Conservation (phyloP, 2,888 invertebrate genomes). For the Drosophila maculinotata region DNA sequence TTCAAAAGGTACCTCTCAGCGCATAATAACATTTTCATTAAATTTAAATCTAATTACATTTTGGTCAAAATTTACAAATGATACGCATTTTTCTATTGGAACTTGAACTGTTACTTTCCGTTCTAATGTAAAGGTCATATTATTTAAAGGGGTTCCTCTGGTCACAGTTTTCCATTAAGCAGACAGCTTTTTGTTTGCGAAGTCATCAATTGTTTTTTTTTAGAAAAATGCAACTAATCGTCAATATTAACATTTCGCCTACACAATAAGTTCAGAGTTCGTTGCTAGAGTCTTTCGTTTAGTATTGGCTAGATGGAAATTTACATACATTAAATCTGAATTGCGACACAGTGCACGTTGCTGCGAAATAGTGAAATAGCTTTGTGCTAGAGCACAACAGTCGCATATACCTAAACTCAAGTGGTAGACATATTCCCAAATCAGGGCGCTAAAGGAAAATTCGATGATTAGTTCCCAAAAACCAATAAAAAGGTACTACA, state of each 20-base stretch:
- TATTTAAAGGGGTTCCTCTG: constrained; percentile 5
- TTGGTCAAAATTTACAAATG: too few relatives aligned
- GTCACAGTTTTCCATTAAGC: neutral
- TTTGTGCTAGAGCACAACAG: neutral
- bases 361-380: too few relatives aligned
- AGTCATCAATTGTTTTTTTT: neutral
- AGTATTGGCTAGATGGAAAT: constrained; percentile 13
- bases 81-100: too few relatives aligned
- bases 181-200: neutral
- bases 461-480: neutral
- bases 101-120: neutral
- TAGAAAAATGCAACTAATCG: constrained; percentile 9
- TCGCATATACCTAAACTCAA: constrained; percentile 1
- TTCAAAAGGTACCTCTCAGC: too few relatives aligned
- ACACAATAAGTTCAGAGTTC: constrained; percentile 54
- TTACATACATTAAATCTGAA: constrained; percentile 36
- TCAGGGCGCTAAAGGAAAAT: neutral
- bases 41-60: too few relatives aligned
- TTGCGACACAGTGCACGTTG: constrained; percentile 24
- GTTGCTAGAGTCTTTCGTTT: constrained; percentile 68
- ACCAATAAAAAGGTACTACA: neutral
- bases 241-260: neutral
- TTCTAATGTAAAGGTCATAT: neutral
- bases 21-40: too few relatives aligned
- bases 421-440: neutral